Evolutionary conservation across 2,797 vertebrate genomes (phyloP).

Genomic region (Lateolabrax maculatus): DNA sequence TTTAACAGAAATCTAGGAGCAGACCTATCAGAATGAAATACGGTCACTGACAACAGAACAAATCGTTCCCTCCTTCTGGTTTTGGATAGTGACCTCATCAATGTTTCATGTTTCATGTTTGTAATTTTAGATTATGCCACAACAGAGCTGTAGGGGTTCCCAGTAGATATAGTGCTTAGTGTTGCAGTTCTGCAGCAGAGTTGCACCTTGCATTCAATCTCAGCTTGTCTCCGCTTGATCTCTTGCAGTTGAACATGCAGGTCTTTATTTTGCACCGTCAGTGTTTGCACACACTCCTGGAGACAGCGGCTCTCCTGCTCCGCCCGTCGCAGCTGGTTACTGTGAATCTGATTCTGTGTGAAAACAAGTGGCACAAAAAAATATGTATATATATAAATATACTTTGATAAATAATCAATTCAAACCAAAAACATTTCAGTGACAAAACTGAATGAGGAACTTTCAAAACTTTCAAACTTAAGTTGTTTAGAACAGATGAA

Average conservation of each 20-base stretch:
- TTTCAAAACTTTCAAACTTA: too few species aligned
- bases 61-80: slow-evolving; percentile 42
- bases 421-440: not conserved
- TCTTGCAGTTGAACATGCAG: slow-evolving; percentile 90
- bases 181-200: not conserved
- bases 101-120: too few species aligned
- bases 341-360: slow-evolving; percentile 94
- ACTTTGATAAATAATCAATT: not conserved
- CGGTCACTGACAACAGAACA: slow-evolving; percentile 21
- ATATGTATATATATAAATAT: not conserved
- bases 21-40: slow-evolving; percentile 1
- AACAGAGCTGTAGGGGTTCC: not conserved
- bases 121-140: slow-evolving; percentile 8
- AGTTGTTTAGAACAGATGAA: slow-evolving; percentile 3
- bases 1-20: slow-evolving; percentile 23
- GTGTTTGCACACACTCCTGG: slow-evolving; percentile 88
- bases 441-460: not conserved
- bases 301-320: slow-evolving; percentile 89
- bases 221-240: slow-evolving; percentile 93
- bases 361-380: not conserved
- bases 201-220: slow-evolving; percentile 96
- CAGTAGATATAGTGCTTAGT: not conserved
- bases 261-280: slow-evolving; percentile 93
- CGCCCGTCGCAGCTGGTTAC: slow-evolving; percentile 93
- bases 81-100: slow-evolving; percentile 37